phyloP scores from a whole-genome alignment of 2,113 vertebrate genomes.

The Pelmatolapia mariae region DNA sequence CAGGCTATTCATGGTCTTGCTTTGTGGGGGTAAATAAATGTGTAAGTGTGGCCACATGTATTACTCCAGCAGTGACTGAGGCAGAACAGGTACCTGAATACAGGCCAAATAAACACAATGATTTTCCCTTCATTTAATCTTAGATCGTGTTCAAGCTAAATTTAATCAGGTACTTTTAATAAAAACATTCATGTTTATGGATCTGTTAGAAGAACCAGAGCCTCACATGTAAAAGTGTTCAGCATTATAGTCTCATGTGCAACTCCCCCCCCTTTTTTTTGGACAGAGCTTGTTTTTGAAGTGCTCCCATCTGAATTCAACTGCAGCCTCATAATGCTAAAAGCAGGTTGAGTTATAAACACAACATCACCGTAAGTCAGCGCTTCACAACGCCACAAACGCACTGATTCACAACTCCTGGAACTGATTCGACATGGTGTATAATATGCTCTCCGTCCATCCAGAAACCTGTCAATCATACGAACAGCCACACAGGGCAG shows the following conservation, averaged over 20 bases:
- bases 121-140: not conserved
- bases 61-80: not conserved
- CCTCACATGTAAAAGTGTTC: not conserved
- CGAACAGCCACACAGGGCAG: conserved; percentile 1
- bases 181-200: not conserved
- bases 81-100: not conserved
- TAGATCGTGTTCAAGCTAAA: not conserved
- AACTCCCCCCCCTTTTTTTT: not conserved
- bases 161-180: not conserved
- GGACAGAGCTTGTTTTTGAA: not conserved
- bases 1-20: not conserved
- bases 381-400: not conserved
- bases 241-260: not conserved
- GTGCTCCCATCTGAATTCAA: not conserved
- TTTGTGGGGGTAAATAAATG: not conserved
- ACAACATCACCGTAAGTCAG: not conserved
- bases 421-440: conserved; percentile 50
- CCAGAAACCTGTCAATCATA: conserved; percentile 47
- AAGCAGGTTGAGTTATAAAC: conserved; percentile 5
- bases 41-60: not conserved
- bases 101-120: not conserved
- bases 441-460: not conserved
- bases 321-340: not conserved
- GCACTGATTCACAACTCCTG: conserved; percentile 43
- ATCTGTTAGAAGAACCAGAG: not conserved